A percentile compares a stretch with the other conserved stretches of the same genome.
phyloP scores from a whole-genome alignment of 2,888 invertebrate genomes.

The Standfussiana lucernea region DNA sequence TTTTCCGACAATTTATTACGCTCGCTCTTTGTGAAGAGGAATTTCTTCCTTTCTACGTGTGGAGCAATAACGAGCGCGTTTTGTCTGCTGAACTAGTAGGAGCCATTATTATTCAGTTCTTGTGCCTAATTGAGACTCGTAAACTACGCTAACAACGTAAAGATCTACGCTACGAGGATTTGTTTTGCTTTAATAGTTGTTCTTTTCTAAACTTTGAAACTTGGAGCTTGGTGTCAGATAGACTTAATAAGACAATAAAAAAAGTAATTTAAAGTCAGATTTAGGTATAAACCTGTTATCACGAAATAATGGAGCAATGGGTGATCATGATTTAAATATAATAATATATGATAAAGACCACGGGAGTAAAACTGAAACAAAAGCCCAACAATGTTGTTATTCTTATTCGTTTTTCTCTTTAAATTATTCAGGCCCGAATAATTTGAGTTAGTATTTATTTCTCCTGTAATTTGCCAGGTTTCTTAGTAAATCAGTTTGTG shows the following conservation, averaged over 20 bases:
- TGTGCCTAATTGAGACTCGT: slow-evolving; percentile 34
- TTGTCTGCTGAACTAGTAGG: slow-evolving; percentile 11
- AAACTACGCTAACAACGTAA: slow-evolving; percentile 22
- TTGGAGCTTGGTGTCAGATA: background rate
- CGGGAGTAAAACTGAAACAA: background rate
- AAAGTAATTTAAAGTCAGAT: background rate
- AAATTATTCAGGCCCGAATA: background rate
- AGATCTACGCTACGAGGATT: slow-evolving; percentile 7
- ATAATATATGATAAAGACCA: background rate
- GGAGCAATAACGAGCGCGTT: slow-evolving; percentile 23
- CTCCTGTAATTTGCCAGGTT: too few relatives aligned
- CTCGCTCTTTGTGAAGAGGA: slow-evolving; percentile 17
- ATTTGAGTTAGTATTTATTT: background rate
- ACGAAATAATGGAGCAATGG: background rate
- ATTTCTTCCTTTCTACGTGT: slow-evolving; percentile 27
- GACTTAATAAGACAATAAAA: background rate
- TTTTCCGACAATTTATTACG: slow-evolving; percentile 45
- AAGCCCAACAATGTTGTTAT: background rate
- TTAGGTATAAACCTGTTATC: background rate
- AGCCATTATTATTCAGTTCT: slow-evolving; percentile 37
- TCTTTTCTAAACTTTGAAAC: background rate
- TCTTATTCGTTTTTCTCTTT: background rate
- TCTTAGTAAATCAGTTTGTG: background rate
- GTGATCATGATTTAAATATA: background rate
- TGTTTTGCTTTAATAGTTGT: slow-evolving; percentile 7